These are phyloP conservation scores for Semaprochilodus insignis DNA, from an alignment of 2,797 vertebrate genomes.

Conservation along the genomic window DNA sequence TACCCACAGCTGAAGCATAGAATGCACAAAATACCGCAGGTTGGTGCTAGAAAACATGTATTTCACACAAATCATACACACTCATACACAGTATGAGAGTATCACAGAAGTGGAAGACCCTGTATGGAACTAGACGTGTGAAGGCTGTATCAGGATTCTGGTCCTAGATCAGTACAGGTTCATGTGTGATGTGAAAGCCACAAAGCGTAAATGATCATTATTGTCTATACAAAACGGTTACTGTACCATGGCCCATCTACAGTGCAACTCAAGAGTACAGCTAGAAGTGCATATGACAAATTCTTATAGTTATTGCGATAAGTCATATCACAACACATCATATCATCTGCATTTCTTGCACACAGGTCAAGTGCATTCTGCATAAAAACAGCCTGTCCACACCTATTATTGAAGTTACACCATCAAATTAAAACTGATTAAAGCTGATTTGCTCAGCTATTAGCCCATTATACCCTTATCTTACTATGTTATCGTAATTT, in stretches of 20 bases:
- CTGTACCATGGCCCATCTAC: neutral
- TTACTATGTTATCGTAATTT: no score
- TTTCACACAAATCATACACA: neutral
- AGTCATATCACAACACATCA: no score
- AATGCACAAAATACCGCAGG: neutral
- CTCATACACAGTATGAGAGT: neutral
- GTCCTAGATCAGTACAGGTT: neutral
- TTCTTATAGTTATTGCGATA: neutral
- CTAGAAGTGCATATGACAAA: neutral
- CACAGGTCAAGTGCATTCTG: no score
- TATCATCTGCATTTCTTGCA: no score
- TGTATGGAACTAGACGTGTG: no score
- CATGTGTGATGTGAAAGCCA: slow-evolving; percentile 36
- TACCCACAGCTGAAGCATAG: neutral
- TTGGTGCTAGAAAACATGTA: neutral
- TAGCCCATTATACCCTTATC: no score
- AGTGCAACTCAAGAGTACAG: neutral
- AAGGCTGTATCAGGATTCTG: neutral
- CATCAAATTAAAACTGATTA: no score
- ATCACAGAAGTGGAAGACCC: neutral
- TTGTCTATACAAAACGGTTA: slow-evolving; percentile 25
- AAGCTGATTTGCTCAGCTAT: no score
- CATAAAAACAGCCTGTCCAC: no score
- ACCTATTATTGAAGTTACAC: no score
- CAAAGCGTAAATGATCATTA: neutral